A percentile compares a stretch with the other conserved stretches of the same genome.
phyloP scores from a whole-genome alignment of 2,797 vertebrate genomes.

The Sebastes cheni region DNA sequence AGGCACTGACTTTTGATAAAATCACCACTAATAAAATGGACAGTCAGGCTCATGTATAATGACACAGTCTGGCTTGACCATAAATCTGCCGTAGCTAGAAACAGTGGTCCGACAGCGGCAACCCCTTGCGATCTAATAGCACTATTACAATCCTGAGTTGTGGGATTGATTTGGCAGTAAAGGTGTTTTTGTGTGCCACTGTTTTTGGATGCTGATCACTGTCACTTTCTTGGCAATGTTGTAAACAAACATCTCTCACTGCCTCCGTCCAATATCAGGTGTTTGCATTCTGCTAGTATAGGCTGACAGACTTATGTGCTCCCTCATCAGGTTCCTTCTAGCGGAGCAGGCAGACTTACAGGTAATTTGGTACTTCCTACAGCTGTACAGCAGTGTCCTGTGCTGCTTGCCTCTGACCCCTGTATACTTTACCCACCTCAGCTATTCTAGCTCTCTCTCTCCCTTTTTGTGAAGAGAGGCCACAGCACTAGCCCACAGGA shows the following conservation, averaged over 20 bases:
- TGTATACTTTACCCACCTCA: conserved; percentile 34
- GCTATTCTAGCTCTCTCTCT: conserved; percentile 23
- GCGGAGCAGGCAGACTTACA: conserved; percentile 16
- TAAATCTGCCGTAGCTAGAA: conserved; percentile 39
- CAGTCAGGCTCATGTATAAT: conserved; percentile 27
- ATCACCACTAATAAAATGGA: conserved; percentile 26
- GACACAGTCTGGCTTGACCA: conserved; percentile 20
- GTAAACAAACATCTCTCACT: conserved; percentile 19
- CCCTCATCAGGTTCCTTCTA: conserved; percentile 31
- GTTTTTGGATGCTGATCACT: conserved; percentile 45
- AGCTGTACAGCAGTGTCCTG: conserved; percentile 28
- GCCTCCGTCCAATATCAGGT: conserved; percentile 22
- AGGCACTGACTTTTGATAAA: conserved; percentile 6
- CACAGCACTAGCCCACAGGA: conserved; percentile 34
- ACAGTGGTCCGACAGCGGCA: background rate
- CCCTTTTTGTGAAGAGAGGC: conserved; percentile 44
- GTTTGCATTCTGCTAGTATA: conserved; percentile 20
- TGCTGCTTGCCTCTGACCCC: conserved; percentile 39
- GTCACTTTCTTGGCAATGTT: conserved; percentile 32
- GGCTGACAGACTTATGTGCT: conserved; percentile 26
- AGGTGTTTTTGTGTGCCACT: conserved; percentile 34
- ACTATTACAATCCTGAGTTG: conserved; percentile 32
- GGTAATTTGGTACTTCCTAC: conserved; percentile 53
- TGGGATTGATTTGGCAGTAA: conserved; percentile 39
- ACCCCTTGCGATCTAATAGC: conserved; percentile 27